Evolutionary conservation across 2,797 vertebrate genomes (phyloP).

Genomic region (Merluccius polli): DNA sequence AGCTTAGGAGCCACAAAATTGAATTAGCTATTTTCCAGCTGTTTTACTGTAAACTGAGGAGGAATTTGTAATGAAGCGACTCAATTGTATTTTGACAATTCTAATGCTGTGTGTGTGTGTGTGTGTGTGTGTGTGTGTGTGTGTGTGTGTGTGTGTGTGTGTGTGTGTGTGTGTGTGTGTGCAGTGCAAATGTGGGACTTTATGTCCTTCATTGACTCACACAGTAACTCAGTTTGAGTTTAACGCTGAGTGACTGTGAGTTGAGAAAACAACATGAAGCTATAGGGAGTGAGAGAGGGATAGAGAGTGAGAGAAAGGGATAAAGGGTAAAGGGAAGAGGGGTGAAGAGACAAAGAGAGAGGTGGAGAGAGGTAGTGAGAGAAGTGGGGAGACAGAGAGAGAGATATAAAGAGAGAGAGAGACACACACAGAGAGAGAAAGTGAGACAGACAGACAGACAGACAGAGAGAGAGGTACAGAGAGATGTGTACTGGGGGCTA

Average conservation of each 20-base stretch:
- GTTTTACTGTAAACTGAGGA: conserved; percentile 28
- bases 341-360: neutral
- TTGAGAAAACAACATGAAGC: neutral
- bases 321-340: neutral
- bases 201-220: too few species aligned
- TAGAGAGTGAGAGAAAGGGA: neutral
- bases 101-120: neutral
- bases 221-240: too few species aligned
- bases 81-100: neutral
- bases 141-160: too few species aligned
- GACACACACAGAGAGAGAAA: too few species aligned
- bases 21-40: conserved; percentile 24
- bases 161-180: conserved; percentile 3
- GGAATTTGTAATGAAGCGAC: neutral
- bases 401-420: neutral
- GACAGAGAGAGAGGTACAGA: neutral
- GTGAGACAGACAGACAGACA: neutral
- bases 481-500: neutral
- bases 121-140: neutral
- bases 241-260: too few species aligned
- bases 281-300: neutral
- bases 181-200: too few species aligned
- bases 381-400: neutral
- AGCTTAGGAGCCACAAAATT: conserved; percentile 22
- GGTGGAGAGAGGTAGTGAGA: neutral